These are phyloP conservation scores for Drosophila trapezifrons DNA, from an alignment of 1,140 invertebrate genomes.

Conservation along the genomic window DNA sequence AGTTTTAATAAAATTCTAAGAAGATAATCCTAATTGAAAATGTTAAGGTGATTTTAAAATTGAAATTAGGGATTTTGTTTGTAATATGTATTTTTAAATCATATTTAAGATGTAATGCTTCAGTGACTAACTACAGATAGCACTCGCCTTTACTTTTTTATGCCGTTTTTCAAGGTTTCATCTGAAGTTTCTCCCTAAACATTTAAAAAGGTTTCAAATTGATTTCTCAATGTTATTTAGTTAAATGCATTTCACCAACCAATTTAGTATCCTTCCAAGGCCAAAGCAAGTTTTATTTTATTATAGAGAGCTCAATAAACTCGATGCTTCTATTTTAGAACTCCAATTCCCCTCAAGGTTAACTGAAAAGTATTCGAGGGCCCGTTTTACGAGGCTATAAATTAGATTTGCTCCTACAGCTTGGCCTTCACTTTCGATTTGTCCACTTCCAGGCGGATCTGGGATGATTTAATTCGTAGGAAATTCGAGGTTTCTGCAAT, in stretches of 20 bases:
- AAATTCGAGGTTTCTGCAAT: conserved; percentile 41
- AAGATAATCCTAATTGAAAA: too few relatives aligned
- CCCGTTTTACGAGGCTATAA: conserved; percentile 1
- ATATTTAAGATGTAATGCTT: not conserved
- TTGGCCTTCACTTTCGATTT: conserved; percentile 5
- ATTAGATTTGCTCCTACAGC: not conserved
- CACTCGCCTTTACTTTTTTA: not conserved
- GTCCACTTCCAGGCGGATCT: not conserved
- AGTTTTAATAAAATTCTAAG: not conserved
- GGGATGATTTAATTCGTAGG: conserved; percentile 39
- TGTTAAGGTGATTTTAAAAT: too few relatives aligned
- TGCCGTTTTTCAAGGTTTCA: too few relatives aligned
- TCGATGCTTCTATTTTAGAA: not conserved
- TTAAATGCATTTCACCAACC: not conserved
- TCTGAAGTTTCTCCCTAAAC: not conserved
- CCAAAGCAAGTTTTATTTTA: not conserved
- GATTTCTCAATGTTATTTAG: not conserved
- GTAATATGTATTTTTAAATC: not conserved
- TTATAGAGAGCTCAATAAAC: not conserved
- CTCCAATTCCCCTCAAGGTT: not conserved
- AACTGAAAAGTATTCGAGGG: not conserved
- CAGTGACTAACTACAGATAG: too few relatives aligned
- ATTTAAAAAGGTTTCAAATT: not conserved
- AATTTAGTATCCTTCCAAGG: not conserved
- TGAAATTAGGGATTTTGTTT: too few relatives aligned